A percentile compares a stretch with the other conserved stretches of the same genome.
Conservation (phyloP, 2,797 vertebrate genomes). For the Cossypha caffra region DNA sequence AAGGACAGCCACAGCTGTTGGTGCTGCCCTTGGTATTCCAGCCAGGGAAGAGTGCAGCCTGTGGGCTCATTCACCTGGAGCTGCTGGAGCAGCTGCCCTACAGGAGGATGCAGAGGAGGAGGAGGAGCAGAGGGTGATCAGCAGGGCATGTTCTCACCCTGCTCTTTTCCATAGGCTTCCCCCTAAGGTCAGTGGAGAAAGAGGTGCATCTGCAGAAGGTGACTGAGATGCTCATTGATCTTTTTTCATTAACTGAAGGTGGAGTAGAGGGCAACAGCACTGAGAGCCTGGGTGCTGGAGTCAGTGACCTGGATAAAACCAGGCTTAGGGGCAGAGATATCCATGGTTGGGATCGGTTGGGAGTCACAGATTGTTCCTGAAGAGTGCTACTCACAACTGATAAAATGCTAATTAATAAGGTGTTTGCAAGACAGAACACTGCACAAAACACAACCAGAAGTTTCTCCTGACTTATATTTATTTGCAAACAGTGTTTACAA, state of each 20-base stretch:
- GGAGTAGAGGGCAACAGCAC: background rate
- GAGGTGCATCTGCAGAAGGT: background rate
- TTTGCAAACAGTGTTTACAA: background rate
- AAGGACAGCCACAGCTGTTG: background rate
- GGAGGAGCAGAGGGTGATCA: background rate
- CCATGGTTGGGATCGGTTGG: background rate
- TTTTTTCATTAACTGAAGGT: background rate
- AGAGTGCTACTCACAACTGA: background rate
- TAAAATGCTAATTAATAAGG: background rate
- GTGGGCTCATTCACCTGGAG: background rate
- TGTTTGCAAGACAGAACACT: background rate
- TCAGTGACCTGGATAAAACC: background rate
- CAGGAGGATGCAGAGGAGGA: background rate
- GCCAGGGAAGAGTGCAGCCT: background rate
- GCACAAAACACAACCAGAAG: background rate
- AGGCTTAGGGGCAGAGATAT: background rate
- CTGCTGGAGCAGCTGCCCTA: background rate
- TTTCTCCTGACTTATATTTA: background rate
- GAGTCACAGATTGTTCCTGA: background rate
- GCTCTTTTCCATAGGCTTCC: background rate
- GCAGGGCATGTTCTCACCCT: background rate
- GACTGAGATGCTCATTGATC: accelerated
- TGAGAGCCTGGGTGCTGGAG: background rate
- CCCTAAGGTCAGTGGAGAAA: background rate
- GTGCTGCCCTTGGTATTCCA: background rate